phyloP scores from a whole-genome alignment of 2,113 vertebrate species.

The Tachycineta bicolor region DNA sequence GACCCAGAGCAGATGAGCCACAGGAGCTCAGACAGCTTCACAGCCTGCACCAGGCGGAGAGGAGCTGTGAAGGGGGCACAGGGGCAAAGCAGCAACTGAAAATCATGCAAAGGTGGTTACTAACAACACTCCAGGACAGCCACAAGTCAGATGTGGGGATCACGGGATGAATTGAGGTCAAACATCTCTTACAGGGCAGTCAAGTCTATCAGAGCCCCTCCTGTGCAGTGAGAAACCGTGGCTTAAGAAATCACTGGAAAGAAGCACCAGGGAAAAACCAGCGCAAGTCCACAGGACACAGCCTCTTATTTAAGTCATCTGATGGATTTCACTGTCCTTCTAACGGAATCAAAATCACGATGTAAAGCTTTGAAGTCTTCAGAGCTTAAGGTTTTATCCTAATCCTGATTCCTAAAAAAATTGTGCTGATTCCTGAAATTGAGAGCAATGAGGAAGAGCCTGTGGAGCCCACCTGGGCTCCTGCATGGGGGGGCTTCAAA shows the following conservation, averaged over 20 bases:
- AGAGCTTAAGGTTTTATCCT: not conserved
- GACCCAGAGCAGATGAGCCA: not conserved
- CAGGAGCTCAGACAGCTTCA: not conserved
- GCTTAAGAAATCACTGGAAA: not conserved
- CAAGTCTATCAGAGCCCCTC: not conserved
- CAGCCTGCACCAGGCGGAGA: not conserved
- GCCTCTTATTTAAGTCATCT: not conserved
- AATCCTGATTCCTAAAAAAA: not conserved
- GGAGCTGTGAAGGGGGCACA: not conserved
- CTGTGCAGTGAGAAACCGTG: fast-evolving
- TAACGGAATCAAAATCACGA: not conserved
- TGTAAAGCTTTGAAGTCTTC: not conserved
- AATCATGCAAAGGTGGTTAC: not conserved
- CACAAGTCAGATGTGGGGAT: not conserved
- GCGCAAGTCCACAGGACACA: not conserved
- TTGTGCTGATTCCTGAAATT: not conserved
- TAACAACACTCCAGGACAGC: not conserved
- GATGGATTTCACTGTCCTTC: not conserved
- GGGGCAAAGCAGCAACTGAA: not conserved
- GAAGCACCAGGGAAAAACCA: not conserved
- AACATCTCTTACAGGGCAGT: not conserved
- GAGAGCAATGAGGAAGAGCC: not conserved
- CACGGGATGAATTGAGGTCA: not conserved
- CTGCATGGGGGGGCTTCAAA: not conserved
- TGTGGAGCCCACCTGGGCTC: not conserved